Base-by-base conservation (phyloP, 1,140 invertebrate species). In the Schlechtendalia chinensis region DNA sequence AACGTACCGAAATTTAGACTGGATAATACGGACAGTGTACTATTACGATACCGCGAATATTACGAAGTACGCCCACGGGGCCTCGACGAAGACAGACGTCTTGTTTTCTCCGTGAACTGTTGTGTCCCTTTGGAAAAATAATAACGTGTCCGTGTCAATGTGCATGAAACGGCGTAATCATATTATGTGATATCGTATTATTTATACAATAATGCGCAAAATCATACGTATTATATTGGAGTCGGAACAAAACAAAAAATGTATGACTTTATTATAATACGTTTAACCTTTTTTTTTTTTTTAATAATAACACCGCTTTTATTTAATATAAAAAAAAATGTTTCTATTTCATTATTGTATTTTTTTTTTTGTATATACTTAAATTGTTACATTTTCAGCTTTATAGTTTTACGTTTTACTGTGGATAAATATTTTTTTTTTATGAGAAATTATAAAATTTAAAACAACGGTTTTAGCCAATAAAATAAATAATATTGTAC, bases 341-440 rank as follows among this genome's bases (percentile, higher is more conserved):
- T 50, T 50, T 19, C 47, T 50, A 17, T 72, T 72, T 12, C 29
- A 29, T 72, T 59, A 27, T 29, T 61, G 14, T 72, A 39, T 29
- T 17, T 29, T 14, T 27, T 71, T 53, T 71, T 71, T 71, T 22
- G 3, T 22, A 45, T 45, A 45, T 45, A 45, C 24, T 72, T 72
- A 72, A 72, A 54, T 72, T 72, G 69, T 54, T 54, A 72, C 50
- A 72, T 53, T 72, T 54, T 24, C 17, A 19, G 50, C 54, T 72
- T 54, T 72, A 72, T 54, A 27, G 27, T 29, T 29, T 54, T n/a
- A 14, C 5, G 47, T 54, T 72, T 54, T 72, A 72, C 50, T 54
- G 69, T 47, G 19, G 22, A 72, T 54, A 72, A 54, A 32, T n/a
- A 54, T 72, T 39, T 39, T 39, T 39, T n/a, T 53, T 53, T 54